Evolutionary conservation across 1,140 invertebrate genomes (phyloP).

Genomic region (Palaemon carinicauda): DNA sequence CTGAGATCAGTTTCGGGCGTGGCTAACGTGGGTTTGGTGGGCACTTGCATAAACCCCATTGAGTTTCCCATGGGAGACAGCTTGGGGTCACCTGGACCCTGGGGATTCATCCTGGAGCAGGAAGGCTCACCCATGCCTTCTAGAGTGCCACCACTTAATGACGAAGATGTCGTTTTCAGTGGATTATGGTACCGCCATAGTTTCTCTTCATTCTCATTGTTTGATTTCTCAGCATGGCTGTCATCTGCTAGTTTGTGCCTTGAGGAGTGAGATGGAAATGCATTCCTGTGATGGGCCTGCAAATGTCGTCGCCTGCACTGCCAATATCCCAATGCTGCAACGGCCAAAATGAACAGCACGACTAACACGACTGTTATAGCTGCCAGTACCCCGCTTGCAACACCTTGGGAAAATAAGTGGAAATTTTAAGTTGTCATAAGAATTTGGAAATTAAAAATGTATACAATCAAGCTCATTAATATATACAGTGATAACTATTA

Average conservation of each 20-base stretch:
- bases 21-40: conserved; percentile 66
- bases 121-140: conserved; percentile 64
- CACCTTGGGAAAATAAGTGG: background rate
- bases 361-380: conserved; percentile 57
- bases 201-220: conserved; percentile 90
- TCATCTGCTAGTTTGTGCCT: conserved; percentile 62
- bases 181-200: conserved; percentile 70
- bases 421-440: background rate
- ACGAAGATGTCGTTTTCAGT: conserved; percentile 57
- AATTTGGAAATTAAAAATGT: background rate
- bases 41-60: conserved; percentile 68
- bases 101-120: conserved; percentile 67
- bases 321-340: conserved; percentile 67
- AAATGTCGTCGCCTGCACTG: conserved; percentile 64
- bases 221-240: conserved; percentile 75
- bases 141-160: conserved; percentile 69
- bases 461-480: too few relatives aligned
- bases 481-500: background rate
- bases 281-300: conserved; percentile 66
- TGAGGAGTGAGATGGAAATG: conserved; percentile 65
- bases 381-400: conserved; percentile 46
- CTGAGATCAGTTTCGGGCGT: conserved; percentile 61
- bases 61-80: conserved; percentile 66
- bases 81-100: conserved; percentile 59
- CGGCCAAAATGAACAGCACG: conserved; percentile 62